Base-by-base conservation (phyloP, 2,113 vertebrate genomes). In the Clinocottus analis region DNA sequence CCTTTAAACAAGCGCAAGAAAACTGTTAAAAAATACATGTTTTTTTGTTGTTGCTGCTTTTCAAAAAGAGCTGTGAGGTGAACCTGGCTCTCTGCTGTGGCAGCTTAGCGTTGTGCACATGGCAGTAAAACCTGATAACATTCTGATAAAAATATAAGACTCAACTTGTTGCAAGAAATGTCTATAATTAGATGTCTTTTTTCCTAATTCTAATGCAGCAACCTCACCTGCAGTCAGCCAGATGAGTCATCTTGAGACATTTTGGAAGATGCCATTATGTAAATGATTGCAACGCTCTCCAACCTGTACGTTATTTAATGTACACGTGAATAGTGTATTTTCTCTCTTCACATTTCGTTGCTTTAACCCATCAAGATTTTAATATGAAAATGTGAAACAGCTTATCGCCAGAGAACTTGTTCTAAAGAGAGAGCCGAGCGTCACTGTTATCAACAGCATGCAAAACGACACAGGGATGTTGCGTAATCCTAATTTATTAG, bases 401-500 rank as follows among this genome's bases (percentile, higher is more conserved):
- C 66, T 81, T 86, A 83, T 92, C 69, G 68, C 3, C 27, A 13
- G 51, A 23, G 53, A 53, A 16, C n/a, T 45, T 12, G 13, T 21
- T 63, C 31, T 59, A 37, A 60, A 79, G 59, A 55, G 25, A 23
- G 37, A 77, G 71, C 72, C 4, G 0, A 61, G 14, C 64, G 63
- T 81, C 80, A 77, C 33, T 9, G 68, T 61, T 72, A 67, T 49
- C 47, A 47, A 37, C 21, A 4, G 17, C 68, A 91, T 90, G 87
- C 88, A 91, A 89, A 89, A 8, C 61, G 75, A 39, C 39, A 41
- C 0, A 5, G n/a, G 7, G 25, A 2, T 25, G 66, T 45, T 80
- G 84, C 84, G 70, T 91, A 90, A 88, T 19, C n/a, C 53, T 74
- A 56, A 80, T 79, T 67, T 79, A 59, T 76, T 10, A 65, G 25